A percentile compares a stretch with the other conserved stretches of the same genome.
These are phyloP conservation scores for Redunca redunca DNA, from an alignment of 2,113 vertebrate species.

Conservation along the genomic window DNA sequence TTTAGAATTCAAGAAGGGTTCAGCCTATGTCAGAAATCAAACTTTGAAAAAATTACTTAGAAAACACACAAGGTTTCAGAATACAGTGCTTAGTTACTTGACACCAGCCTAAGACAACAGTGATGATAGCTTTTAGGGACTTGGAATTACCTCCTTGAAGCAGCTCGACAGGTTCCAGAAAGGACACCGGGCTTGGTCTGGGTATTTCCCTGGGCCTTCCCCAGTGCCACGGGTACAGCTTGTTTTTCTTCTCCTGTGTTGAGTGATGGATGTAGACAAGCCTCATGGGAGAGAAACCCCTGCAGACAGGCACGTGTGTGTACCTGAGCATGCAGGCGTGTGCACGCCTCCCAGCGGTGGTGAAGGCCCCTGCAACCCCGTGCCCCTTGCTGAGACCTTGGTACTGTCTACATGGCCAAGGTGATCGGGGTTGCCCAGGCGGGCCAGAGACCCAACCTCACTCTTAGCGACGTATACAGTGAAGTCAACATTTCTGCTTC, in stretches of 20 bases:
- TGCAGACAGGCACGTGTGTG: neutral
- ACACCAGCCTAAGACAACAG: neutral
- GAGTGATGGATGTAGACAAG: neutral
- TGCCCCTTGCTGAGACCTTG: neutral
- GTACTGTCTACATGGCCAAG: neutral
- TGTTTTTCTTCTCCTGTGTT: neutral
- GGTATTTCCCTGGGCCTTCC: neutral
- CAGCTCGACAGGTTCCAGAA: neutral
- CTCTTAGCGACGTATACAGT: too few relatives aligned
- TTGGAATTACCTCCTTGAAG: neutral
- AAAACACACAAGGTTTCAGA: neutral
- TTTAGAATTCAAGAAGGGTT: neutral
- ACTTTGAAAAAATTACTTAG: neutral
- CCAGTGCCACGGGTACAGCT: neutral
- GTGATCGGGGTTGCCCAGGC: neutral
- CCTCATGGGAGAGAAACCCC: neutral
- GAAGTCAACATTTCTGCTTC: neutral
- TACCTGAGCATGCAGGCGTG: rapidly evolving
- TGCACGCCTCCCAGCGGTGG: neutral
- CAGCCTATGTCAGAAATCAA: neutral
- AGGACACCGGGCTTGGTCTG: rapidly evolving
- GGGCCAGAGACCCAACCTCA: neutral
- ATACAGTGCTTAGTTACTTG: neutral
- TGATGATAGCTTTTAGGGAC: neutral
- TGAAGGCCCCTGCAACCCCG: neutral